A percentile compares a stretch with the other conserved stretches of the same genome.
Conservation (phyloP, 2,888 invertebrate species). For the Scotopteryx bipunctaria region DNA sequence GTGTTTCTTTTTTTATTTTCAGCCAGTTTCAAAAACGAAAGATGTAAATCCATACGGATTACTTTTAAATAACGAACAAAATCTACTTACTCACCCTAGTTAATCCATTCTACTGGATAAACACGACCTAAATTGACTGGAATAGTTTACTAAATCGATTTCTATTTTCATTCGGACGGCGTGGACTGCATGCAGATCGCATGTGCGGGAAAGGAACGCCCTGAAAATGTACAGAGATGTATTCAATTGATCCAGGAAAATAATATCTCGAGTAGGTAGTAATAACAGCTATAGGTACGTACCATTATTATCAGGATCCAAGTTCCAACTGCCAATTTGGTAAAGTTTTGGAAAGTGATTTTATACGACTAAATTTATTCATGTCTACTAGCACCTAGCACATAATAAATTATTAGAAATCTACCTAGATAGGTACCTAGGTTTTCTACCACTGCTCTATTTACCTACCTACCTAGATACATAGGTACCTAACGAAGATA, state of each 20-base stretch:
- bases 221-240: slow-evolving; percentile 52
- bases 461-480: not conserved
- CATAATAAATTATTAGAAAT: too few species aligned
- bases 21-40: not conserved
- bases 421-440: not conserved
- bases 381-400: too few species aligned
- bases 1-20: too few species aligned
- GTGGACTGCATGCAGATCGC: slow-evolving; percentile 56
- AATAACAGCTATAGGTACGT: not conserved
- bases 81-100: slow-evolving; percentile 25
- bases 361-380: too few species aligned
- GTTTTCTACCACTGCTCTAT: too few species aligned
- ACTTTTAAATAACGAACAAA: too few species aligned
- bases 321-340: too few species aligned
- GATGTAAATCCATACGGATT: too few species aligned
- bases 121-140: slow-evolving; percentile 35
- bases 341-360: too few species aligned
- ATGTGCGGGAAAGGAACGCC: slow-evolving; percentile 69
- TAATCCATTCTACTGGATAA: slow-evolving; percentile 30
- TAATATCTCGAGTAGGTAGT: not conserved
- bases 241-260: slow-evolving; percentile 28
- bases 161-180: slow-evolving; percentile 59
- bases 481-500: too few species aligned
- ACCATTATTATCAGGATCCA: too few species aligned
- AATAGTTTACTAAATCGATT: slow-evolving; percentile 60